Conservation (phyloP, 2,113 vertebrate genomes). For the Chiloscyllium plagiosum region DNA sequence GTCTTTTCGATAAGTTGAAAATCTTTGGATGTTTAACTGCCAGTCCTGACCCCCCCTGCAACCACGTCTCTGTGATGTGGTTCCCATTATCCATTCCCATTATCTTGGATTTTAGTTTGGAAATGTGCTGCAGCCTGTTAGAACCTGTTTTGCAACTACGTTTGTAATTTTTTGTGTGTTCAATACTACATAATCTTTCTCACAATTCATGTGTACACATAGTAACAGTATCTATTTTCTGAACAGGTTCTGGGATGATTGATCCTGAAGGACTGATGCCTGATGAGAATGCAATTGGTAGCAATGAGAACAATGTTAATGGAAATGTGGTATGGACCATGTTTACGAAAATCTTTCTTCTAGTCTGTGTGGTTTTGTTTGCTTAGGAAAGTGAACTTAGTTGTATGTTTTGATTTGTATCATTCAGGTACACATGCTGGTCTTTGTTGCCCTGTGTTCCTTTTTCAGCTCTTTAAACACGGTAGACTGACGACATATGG, state of each 20-base stretch:
- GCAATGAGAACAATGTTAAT: conserved; percentile 81
- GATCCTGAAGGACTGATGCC: conserved; percentile 81
- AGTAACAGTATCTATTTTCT: conserved; percentile 38
- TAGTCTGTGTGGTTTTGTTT: background rate
- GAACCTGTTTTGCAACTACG: background rate
- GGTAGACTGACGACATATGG: background rate
- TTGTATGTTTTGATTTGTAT: background rate
- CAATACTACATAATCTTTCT: background rate
- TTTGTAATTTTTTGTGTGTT: background rate
- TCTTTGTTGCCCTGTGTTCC: background rate
- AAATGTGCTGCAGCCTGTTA: background rate
- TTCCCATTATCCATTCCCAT: too few relatives aligned
- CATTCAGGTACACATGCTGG: background rate
- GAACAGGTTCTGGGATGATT: conserved; percentile 78
- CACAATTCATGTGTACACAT: background rate
- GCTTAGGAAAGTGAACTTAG: background rate
- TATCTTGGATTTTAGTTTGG: background rate
- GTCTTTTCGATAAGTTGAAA: too few relatives aligned
- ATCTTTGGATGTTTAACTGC: too few relatives aligned
- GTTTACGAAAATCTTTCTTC: background rate
- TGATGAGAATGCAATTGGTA: conserved; percentile 83
- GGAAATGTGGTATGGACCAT: conserved; percentile 76
- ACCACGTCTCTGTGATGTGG: too few relatives aligned
- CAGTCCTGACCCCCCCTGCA: too few relatives aligned
- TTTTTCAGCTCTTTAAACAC: background rate